Conservation (phyloP, 2,888 invertebrate genomes). For the Brachycybe producta region DNA sequence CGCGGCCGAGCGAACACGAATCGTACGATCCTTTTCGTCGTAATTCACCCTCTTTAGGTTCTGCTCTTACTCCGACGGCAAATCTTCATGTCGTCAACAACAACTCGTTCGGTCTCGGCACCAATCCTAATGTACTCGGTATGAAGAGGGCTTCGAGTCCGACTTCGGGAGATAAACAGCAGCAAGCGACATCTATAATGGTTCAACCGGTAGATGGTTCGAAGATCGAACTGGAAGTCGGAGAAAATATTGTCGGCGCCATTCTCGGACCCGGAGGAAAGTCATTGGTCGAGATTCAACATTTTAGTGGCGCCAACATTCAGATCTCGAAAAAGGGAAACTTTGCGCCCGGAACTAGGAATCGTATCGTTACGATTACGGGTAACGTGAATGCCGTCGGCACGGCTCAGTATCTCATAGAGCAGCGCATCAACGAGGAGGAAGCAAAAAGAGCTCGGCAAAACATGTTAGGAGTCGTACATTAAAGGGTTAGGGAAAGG, state of each 20-base stretch:
- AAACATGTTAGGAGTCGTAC: constrained; percentile 33
- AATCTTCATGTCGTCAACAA: constrained; percentile 46
- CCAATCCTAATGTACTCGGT: constrained; percentile 33
- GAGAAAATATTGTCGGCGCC: constrained; percentile 88
- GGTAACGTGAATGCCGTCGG: constrained; percentile 77
- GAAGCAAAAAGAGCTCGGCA: constrained; percentile 87
- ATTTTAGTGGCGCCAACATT: constrained; percentile 91
- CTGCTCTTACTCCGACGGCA: constrained; percentile 59
- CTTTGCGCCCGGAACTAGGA: constrained; percentile 91
- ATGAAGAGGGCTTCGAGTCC: constrained; percentile 28
- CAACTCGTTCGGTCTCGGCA: constrained; percentile 75
- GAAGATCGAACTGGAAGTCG: constrained; percentile 76
- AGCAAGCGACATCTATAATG: neutral
- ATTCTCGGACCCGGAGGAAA: constrained; percentile 94
- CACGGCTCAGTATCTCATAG: constrained; percentile 87
- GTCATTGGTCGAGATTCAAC: constrained; percentile 92
- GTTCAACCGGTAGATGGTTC: constrained; percentile 21
- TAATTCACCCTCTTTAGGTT: constrained; percentile 51
- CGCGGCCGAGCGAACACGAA: constrained; percentile 24
- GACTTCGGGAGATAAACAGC: constrained; percentile 17
- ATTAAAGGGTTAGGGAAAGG: too few relatives aligned
- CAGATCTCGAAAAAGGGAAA: constrained; percentile 98
- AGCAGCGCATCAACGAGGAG: constrained; percentile 91
- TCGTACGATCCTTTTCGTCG: constrained; percentile 62
- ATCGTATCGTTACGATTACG: constrained; percentile 91